phyloP scores from a whole-genome alignment of 2,113 vertebrate species.

The Sphyrna mokarran region DNA sequence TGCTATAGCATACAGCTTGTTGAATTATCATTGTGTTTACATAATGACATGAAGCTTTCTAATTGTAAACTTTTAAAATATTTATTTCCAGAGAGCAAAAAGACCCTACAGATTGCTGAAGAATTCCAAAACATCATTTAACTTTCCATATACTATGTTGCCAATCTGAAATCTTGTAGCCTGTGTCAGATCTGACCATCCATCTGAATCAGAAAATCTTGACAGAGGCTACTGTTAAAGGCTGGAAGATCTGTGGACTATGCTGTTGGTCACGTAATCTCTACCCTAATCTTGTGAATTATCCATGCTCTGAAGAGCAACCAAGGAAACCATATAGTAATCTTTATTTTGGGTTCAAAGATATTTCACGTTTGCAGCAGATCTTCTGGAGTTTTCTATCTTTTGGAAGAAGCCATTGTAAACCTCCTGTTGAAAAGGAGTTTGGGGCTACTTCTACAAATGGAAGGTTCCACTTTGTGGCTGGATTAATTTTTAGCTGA shows the following conservation, averaged over 20 bases:
- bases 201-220: not conserved
- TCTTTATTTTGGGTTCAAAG: not conserved
- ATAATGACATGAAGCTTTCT: not conserved
- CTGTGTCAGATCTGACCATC: not conserved
- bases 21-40: not conserved
- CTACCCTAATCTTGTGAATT: not conserved
- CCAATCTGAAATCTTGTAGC: not conserved
- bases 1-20: not conserved
- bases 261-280: not conserved
- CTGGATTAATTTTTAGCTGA: not conserved
- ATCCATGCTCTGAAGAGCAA: not conserved
- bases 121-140: not conserved
- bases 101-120: not conserved
- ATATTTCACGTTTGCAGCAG: not conserved
- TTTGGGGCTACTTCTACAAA: not conserved
- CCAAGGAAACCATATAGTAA: not conserved
- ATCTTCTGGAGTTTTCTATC: not conserved
- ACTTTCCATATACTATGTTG: not conserved
- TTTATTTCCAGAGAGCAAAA: not conserved
- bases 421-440: not conserved
- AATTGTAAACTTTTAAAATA: not conserved
- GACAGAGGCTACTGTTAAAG: not conserved
- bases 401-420: not conserved
- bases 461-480: not conserved
- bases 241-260: not conserved